Evolutionary conservation across 2,113 vertebrate genomes (phyloP), one percentile per base, ranked within the genome.

Genomic region (Lamprologus tigripictilis): DNA sequence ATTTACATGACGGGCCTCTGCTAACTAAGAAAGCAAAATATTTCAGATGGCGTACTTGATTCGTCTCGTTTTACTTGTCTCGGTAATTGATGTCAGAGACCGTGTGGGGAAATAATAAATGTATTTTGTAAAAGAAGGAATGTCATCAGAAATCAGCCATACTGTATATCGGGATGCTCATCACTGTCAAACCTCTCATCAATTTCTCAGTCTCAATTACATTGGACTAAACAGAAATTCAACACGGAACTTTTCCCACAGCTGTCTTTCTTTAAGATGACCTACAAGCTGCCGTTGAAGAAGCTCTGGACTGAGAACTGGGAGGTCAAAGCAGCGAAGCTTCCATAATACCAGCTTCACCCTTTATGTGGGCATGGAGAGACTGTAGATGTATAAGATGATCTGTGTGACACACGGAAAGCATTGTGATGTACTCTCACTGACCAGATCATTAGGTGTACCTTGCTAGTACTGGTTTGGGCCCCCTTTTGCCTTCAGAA

Each of bases 321-420:
- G n/a, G 54, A 89, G 19, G 81, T 78, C 73, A 90, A 23, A 45
- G 35, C 78, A 89, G 71, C 83, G 47, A 86, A 82, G 53, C 79
- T 19, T 61, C 87, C 61, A 73, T 31, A 61, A 53, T 78, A 54
- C 66, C 82, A 58, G 47, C 71, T 51, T 86, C 53, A 35, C 73
- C 82, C 58, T 87, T 51, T 8, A 55, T 13, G 3, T 80, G 78
- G 81, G 85, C 54, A 35, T 81, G 58, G 73, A 88, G 85, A 88
- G 86, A 91, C 87, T 92, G 80, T 91, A 92, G 90, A 90, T 95
- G 90, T 94, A 93, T 92, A 92, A 94, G 88, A 93, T 88, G 89
- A 86, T 89, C 80, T 90, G 66, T 92, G 71, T 91, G 71, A 88
- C 88, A 58, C 89, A 94, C 68, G 71, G 42, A 86, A 90, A 92